Evolutionary conservation across 2,888 invertebrate species (phyloP).

Genomic region (Epinotia bilunana): DNA sequence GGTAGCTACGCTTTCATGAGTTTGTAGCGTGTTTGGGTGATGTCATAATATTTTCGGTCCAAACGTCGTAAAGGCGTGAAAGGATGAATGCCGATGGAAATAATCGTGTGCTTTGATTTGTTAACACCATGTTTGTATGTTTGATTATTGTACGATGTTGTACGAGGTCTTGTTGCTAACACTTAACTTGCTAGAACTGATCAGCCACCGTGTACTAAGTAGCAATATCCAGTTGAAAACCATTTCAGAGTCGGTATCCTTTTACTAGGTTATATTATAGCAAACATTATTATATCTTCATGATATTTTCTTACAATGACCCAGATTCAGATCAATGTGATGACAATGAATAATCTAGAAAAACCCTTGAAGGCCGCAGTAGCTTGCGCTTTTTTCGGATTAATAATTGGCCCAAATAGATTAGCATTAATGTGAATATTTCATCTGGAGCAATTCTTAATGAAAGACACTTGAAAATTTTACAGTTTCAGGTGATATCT

Average conservation of each 20-base stretch:
- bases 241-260: not conserved
- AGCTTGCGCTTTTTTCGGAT: not conserved
- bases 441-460: not conserved
- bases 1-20: conserved; percentile 40
- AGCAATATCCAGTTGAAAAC: not conserved
- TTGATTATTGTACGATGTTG: not conserved
- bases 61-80: conserved; percentile 20
- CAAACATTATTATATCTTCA: not conserved
- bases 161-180: not conserved
- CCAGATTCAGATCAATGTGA: conserved; percentile 30
- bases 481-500: no score
- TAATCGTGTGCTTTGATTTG: not conserved
- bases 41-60: conserved; percentile 60
- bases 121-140: not conserved
- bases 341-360: conserved; percentile 36
- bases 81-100: conserved; percentile 9
- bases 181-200: not conserved
- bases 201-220: not conserved
- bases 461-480: no score
- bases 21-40: conserved; percentile 57
- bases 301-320: not conserved
- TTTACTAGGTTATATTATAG: not conserved
- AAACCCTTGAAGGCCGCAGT: conserved; percentile 18
- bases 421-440: no score
- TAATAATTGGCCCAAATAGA: not conserved